Evolutionary conservation across 2,797 vertebrate genomes (phyloP).

Genomic region (Peromyscus aztecus): DNA sequence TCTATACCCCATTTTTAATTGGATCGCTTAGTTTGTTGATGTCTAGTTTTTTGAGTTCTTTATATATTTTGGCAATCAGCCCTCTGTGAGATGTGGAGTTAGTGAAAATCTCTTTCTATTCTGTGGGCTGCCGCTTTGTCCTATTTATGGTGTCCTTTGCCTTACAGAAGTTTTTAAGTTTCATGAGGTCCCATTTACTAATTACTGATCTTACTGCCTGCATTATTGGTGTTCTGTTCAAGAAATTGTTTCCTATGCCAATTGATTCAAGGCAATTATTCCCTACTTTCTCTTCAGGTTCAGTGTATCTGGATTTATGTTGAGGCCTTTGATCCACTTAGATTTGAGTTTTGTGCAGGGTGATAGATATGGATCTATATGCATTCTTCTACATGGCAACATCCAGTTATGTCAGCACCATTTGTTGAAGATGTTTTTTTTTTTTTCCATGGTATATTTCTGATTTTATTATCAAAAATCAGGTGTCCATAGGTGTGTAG

Average conservation of each 20-base stretch:
- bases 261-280: background rate
- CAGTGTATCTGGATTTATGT: background rate
- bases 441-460: background rate
- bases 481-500: background rate
- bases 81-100: background rate
- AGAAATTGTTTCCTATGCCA: too few relatives aligned
- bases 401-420: background rate
- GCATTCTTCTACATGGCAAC: background rate
- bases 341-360: background rate
- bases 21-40: background rate
- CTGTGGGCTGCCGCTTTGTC: background rate
- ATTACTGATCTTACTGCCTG: background rate
- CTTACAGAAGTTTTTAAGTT: background rate
- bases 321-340: background rate
- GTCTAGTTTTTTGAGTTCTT: background rate
- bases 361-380: too few relatives aligned
- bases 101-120: background rate
- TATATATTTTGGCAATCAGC: background rate
- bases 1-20: background rate
- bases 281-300: background rate
- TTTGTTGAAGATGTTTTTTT: background rate
- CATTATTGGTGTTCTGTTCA: background rate
- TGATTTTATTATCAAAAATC: background rate
- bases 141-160: background rate
- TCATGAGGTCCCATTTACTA: background rate